A percentile compares a stretch with the other conserved stretches of the same genome.
These are phyloP conservation scores for Apoda limacodes DNA, from an alignment of 2,888 invertebrate species.

Conservation along the genomic window DNA sequence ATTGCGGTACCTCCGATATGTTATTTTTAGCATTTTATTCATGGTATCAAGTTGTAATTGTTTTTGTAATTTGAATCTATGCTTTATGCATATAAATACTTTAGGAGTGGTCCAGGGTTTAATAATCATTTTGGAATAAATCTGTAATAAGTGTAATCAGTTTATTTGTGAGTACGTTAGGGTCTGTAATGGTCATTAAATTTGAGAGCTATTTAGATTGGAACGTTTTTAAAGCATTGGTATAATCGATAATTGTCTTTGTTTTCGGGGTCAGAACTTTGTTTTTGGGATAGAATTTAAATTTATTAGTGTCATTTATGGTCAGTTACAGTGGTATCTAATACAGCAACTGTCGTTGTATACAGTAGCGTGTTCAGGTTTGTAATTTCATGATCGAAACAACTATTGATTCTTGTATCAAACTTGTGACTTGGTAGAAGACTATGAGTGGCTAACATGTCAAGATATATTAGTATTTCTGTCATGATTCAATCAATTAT, in stretches of 20 bases:
- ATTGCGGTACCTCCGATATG: no score
- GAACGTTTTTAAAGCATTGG: not conserved
- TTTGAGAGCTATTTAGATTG: not conserved
- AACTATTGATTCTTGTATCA: constrained; percentile 10
- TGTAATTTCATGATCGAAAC: constrained; percentile 12
- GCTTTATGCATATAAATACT: no score
- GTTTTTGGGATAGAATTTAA: no score
- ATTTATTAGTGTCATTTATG: constrained; percentile 1
- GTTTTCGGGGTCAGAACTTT: no score
- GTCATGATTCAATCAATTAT: not conserved
- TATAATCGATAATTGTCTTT: no score
- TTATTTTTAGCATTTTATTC: no score
- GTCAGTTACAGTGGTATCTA: constrained; percentile 10
- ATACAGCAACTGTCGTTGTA: constrained; percentile 4
- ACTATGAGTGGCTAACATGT: constrained; percentile 7
- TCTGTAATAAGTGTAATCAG: constrained; percentile 4
- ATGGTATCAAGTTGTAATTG: no score
- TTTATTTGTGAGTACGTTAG: constrained; percentile 2
- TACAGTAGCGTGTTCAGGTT: constrained; percentile 3
- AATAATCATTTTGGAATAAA: no score
- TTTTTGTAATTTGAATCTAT: no score
- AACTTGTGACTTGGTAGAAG: constrained; percentile 9
- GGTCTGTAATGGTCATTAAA: not conserved
- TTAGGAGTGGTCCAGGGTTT: no score
- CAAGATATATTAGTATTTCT: constrained; percentile 5